phyloP scores from a whole-genome alignment of 37 sponge, comb jelly and placozoan species.

The Hormiphora californensis region DNA sequence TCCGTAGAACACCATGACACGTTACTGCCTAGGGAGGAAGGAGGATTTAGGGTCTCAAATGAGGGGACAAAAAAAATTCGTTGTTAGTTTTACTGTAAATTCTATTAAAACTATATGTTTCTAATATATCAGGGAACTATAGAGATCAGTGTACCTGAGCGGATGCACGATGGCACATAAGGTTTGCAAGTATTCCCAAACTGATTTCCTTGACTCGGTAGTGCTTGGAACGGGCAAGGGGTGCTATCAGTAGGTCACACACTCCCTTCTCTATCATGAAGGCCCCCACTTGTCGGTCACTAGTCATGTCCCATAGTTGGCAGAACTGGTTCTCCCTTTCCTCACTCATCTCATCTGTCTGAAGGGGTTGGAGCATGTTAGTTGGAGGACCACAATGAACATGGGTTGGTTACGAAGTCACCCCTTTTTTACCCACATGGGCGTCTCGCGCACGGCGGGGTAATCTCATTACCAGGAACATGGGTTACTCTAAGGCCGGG shows the following conservation, averaged over 20 bases:
- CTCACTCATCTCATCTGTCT: neutral
- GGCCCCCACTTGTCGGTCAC: slow-evolving; percentile 24
- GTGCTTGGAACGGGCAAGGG: slow-evolving; percentile 37
- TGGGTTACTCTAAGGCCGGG: too few species aligned
- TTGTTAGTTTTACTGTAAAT: too few species aligned
- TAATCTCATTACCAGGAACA: too few species aligned
- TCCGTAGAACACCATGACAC: slow-evolving; percentile 1
- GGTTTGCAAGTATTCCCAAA: slow-evolving; percentile 34
- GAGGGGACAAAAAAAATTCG: too few species aligned
- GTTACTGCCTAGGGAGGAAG: slow-evolving; percentile 10
- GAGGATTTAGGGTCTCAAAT: too few species aligned
- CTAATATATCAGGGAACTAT: too few species aligned
- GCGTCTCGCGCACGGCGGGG: too few species aligned
- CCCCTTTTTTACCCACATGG: too few species aligned
- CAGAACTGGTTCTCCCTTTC: slow-evolving; percentile 51
- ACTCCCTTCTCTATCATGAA: slow-evolving; percentile 52
- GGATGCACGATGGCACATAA: slow-evolving; percentile 10
- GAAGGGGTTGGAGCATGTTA: neutral
- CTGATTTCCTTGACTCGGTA: slow-evolving; percentile 50
- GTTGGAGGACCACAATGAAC: too few species aligned
- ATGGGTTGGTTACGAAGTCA: too few species aligned
- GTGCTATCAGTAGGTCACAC: slow-evolving; percentile 39
- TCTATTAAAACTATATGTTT: too few species aligned
- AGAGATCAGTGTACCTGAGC: too few species aligned
- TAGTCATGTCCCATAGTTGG: slow-evolving; percentile 53